A percentile compares a stretch with the other conserved stretches of the same genome.
phyloP scores from a whole-genome alignment of 2,113 vertebrate genomes.

The Lutjanus erythropterus region DNA sequence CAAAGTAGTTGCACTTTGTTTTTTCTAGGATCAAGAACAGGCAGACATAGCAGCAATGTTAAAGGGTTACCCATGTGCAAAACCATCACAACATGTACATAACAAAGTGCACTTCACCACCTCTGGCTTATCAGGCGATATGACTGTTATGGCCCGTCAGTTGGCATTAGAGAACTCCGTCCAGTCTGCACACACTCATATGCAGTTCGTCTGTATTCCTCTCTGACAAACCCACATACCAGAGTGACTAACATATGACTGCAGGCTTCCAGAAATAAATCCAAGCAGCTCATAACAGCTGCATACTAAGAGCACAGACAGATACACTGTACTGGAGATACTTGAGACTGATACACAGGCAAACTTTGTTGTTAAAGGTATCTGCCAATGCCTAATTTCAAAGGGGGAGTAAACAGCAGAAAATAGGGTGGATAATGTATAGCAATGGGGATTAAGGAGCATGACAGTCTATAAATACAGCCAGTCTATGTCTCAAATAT shows the following conservation, averaged over 20 bases:
- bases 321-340: constrained; percentile 39
- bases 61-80: neutral
- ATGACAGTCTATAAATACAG: constrained; percentile 57
- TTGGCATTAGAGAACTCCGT: constrained; percentile 14
- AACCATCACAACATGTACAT: neutral
- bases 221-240: constrained; percentile 69
- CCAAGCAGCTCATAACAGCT: constrained; percentile 56
- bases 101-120: neutral
- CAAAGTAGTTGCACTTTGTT: neutral
- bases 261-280: constrained; percentile 76
- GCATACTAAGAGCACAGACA: constrained; percentile 29
- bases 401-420: constrained; percentile 6
- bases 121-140: constrained; percentile 25
- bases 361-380: constrained; percentile 21
- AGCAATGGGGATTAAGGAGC: neutral
- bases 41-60: neutral
- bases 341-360: constrained; percentile 25
- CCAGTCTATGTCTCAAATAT: constrained; percentile 35
- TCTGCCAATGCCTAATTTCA: constrained; percentile 9
- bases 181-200: constrained; percentile 27
- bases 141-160: constrained; percentile 3
- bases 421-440: constrained; percentile 3
- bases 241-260: constrained; percentile 69
- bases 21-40: neutral
- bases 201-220: constrained; percentile 55